Conservation (phyloP, 2,113 vertebrate genomes). For the Equus przewalskii region DNA sequence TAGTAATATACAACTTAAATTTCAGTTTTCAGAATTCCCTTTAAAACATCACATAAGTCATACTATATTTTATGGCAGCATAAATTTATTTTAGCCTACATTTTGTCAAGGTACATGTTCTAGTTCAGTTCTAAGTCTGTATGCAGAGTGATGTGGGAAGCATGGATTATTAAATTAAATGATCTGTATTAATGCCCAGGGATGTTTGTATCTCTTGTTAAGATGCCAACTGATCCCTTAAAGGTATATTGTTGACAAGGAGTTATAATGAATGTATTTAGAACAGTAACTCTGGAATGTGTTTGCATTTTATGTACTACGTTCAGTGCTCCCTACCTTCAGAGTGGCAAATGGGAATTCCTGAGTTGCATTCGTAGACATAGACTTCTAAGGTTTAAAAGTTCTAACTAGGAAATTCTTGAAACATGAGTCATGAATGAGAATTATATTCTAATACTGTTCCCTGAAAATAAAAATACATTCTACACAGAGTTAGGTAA, state of each 20-base stretch:
- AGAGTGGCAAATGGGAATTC: neutral
- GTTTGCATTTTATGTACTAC: neutral
- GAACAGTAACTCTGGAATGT: neutral
- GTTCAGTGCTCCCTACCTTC: neutral
- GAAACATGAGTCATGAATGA: neutral
- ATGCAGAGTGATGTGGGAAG: neutral
- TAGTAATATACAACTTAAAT: neutral
- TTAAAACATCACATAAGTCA: neutral
- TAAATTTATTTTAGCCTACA: slow-evolving; percentile 7
- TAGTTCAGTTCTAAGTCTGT: neutral
- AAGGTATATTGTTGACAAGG: neutral
- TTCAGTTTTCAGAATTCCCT: slow-evolving; percentile 52
- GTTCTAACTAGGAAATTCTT: slow-evolving; percentile 1
- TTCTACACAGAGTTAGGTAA: neutral
- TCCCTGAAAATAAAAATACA: slow-evolving; percentile 28
- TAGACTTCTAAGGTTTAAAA: neutral
- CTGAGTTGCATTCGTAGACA: neutral
- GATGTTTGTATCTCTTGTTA: slow-evolving; percentile 23
- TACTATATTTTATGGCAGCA: neutral
- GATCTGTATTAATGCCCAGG: neutral
- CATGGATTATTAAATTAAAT: neutral
- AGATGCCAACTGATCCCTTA: neutral
- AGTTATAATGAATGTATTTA: slow-evolving; percentile 44
- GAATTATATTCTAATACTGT: slow-evolving; percentile 30
- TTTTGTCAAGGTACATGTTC: slow-evolving; percentile 16